Conservation (phyloP, 2,888 invertebrate genomes). For the Hartigia nigra region DNA sequence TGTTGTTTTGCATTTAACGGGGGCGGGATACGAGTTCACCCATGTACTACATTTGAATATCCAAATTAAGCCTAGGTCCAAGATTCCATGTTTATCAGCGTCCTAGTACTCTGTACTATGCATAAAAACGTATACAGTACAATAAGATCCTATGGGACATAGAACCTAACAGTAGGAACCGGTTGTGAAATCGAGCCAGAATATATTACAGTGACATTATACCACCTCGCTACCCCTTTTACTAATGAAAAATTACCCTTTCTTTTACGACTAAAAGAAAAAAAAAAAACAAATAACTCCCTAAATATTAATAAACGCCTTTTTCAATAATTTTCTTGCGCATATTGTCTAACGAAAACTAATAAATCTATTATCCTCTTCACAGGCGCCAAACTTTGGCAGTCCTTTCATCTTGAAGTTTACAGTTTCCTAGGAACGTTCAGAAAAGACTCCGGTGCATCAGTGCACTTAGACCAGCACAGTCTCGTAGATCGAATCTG, state of each 20-base stretch:
- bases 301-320: background rate
- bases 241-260: background rate
- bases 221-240: background rate
- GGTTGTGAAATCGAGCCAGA: background rate
- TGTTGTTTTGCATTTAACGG: constrained; percentile 61
- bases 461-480: background rate
- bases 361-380: background rate
- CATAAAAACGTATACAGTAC: background rate
- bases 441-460: background rate
- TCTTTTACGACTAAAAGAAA: background rate
- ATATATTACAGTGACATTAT: background rate
- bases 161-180: background rate
- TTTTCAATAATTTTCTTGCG: background rate
- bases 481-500: background rate
- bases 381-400: background rate
- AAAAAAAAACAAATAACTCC: background rate
- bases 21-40: constrained; percentile 43
- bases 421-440: background rate
- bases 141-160: background rate
- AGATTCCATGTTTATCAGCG: background rate
- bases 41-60: background rate
- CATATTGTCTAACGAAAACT: background rate
- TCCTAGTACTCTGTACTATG: background rate
- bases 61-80: constrained; percentile 7
- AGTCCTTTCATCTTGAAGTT: constrained; percentile 1